These are phyloP conservation scores for Malurus leucopterus DNA, from an alignment of 2,797 vertebrate genomes.

Conservation along the genomic window DNA sequence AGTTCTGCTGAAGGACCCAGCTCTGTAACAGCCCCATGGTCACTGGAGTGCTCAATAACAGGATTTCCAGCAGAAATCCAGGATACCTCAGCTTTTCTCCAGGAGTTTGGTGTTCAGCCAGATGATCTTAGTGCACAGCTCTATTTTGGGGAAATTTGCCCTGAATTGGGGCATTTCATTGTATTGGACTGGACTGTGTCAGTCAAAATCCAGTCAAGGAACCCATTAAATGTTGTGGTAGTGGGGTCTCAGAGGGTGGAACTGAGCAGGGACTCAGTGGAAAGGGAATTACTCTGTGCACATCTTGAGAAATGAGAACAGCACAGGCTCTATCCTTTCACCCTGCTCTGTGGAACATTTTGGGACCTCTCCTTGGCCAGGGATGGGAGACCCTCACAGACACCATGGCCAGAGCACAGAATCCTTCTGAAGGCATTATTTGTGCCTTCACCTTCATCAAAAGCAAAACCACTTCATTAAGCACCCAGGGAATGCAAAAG, in stretches of 20 bases:
- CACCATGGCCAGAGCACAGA: neutral
- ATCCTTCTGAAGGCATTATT: neutral
- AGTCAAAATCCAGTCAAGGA: neutral
- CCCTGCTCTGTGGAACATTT: neutral
- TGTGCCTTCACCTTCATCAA: neutral
- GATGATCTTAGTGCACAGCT: neutral
- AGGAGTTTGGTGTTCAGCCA: neutral
- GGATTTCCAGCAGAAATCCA: neutral
- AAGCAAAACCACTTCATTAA: neutral
- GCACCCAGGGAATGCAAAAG: neutral
- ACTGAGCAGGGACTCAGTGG: rapidly evolving
- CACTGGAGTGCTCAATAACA: neutral
- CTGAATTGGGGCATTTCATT: neutral
- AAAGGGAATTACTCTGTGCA: rapidly evolving
- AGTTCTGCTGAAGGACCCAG: neutral
- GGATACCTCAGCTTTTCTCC: neutral
- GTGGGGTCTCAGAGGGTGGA: rapidly evolving
- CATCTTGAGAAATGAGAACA: neutral
- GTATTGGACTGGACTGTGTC: neutral
- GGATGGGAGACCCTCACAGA: neutral
- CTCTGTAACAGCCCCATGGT: neutral
- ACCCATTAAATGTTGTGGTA: neutral
- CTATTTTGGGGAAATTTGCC: neutral
- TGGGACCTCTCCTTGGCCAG: neutral
- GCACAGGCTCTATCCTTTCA: rapidly evolving